Evolutionary conservation across 2,113 vertebrate genomes (phyloP).

Genomic region (Daboia siamensis): DNA sequence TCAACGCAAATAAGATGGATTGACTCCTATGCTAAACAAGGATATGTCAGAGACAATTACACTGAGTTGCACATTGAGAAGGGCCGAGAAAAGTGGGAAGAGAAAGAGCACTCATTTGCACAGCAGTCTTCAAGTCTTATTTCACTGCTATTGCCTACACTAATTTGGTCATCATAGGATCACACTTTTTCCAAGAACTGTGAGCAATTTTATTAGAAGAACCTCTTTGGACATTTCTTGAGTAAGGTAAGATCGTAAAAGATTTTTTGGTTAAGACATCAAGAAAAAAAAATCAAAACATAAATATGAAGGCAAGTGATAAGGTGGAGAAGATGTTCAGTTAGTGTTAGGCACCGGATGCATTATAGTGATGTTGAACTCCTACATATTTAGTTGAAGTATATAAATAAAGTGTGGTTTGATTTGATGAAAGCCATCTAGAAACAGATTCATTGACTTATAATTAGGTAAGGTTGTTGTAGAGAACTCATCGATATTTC

Average conservation of each 20-base stretch:
- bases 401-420: not conserved
- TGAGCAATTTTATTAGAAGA: not conserved
- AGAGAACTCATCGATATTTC: not conserved
- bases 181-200: not conserved
- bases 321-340: not conserved
- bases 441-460: not conserved
- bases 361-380: not conserved
- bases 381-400: not conserved
- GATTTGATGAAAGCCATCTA: not conserved
- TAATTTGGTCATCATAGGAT: not conserved
- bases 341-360: not conserved
- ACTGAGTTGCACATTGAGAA: conserved; percentile 4
- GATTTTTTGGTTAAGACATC: not conserved
- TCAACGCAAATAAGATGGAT: conserved; percentile 49
- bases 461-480: not conserved
- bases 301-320: not conserved
- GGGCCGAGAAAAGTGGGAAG: conserved; percentile 25
- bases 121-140: conserved; percentile 4
- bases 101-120: conserved; percentile 23
- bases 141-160: not conserved
- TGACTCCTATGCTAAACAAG: conserved; percentile 40
- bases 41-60: conserved; percentile 51
- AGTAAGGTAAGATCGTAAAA: conserved; percentile 3
- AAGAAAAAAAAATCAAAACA: not conserved
- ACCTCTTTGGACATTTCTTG: not conserved